Evolutionary conservation across 2,797 vertebrate genomes (phyloP).

Genomic region (Trachops cirrhosus): DNA sequence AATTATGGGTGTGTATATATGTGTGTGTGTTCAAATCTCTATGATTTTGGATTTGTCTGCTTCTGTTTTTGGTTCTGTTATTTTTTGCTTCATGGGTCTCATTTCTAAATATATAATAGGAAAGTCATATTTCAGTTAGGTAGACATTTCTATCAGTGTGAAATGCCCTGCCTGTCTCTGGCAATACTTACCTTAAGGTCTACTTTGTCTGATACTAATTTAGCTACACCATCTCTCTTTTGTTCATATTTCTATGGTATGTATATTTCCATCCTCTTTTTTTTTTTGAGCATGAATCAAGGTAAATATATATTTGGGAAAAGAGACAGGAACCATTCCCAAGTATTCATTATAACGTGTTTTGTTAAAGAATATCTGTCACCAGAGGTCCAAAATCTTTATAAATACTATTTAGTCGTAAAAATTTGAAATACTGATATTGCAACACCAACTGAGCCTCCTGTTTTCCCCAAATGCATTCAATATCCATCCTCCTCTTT

Average conservation of each 20-base stretch:
- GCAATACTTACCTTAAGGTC: background rate
- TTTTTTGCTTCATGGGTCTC: background rate
- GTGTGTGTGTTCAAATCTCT: background rate
- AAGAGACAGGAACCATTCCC: slow-evolving; percentile 27
- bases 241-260: background rate
- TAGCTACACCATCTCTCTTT: background rate
- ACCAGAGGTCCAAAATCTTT: slow-evolving; percentile 23
- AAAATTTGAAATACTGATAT: background rate
- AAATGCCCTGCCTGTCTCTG: background rate
- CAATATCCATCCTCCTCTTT: no score
- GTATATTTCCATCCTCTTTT: background rate
- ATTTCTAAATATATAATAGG: background rate
- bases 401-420: background rate
- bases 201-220: background rate
- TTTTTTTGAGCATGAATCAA: background rate
- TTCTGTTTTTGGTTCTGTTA: background rate
- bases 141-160: background rate
- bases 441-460: background rate
- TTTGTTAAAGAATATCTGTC: slow-evolving; percentile 49
- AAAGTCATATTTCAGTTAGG: background rate
- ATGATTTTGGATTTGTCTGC: background rate
- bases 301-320: slow-evolving; percentile 25
- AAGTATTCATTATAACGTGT: background rate
- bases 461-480: background rate
- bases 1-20: background rate